Conservation (phyloP, 1,140 invertebrate genomes). For the Drosophila nigrodunni region DNA sequence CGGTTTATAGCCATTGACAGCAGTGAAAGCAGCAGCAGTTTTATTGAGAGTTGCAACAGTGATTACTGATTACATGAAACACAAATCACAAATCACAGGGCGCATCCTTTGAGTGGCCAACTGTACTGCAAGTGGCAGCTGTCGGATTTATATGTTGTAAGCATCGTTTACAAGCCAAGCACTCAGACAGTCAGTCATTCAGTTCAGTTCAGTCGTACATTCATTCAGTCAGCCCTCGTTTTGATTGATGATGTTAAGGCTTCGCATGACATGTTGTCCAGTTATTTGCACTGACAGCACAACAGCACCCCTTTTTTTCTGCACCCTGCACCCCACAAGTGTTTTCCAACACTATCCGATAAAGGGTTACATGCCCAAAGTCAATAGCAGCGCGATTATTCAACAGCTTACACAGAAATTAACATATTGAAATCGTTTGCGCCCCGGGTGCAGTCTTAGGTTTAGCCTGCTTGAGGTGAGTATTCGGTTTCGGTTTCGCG, state of each 20-base stretch:
- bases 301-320: not conserved
- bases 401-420: slow-evolving; percentile 71
- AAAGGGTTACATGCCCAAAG: slow-evolving; percentile 68
- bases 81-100: not conserved
- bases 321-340: slow-evolving; percentile 9
- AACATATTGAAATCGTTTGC: slow-evolving; percentile 56
- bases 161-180: slow-evolving; percentile 24
- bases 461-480: slow-evolving; percentile 17
- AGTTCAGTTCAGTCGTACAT: not conserved
- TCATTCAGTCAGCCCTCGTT: slow-evolving; percentile 14
- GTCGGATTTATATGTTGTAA: slow-evolving; percentile 42
- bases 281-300: slow-evolving; percentile 16
- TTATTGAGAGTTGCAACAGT: slow-evolving; percentile 36
- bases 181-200: not conserved
- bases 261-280: slow-evolving; percentile 41
- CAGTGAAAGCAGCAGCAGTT: not conserved
- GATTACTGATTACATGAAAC: slow-evolving; percentile 24
- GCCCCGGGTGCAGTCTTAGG: slow-evolving; percentile 14
- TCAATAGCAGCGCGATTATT: slow-evolving; percentile 54
- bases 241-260: slow-evolving; percentile 45
- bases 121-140: slow-evolving; percentile 37
- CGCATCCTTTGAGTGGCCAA: slow-evolving; percentile 40
- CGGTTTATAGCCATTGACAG: slow-evolving; percentile 22
- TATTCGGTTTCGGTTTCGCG: slow-evolving; percentile 61
- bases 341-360: slow-evolving; percentile 49